Percentiles rank a stretch among this genome's conserved stretches.
These are phyloP conservation scores for Mus minutoides DNA, from an alignment of 2,797 vertebrate species.

Conservation along the genomic window DNA sequence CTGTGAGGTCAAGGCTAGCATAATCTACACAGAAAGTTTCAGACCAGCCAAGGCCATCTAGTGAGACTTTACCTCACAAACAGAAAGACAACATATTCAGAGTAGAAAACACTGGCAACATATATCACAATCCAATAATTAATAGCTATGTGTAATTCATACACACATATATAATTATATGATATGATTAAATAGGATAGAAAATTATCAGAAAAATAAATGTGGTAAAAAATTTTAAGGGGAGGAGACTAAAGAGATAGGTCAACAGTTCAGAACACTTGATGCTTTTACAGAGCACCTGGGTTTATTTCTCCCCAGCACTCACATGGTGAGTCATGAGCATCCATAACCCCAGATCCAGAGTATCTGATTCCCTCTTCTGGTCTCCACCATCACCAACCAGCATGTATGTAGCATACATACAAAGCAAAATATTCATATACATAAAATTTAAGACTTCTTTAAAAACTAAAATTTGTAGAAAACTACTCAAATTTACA, in stretches of 20 bases:
- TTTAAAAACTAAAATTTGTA: background rate
- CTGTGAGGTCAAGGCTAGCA: background rate
- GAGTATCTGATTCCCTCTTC: background rate
- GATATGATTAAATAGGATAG: background rate
- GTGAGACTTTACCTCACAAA: background rate
- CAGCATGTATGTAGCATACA: background rate
- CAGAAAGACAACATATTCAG: background rate
- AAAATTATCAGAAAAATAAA: background rate
- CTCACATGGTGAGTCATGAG: background rate
- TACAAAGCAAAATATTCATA: background rate
- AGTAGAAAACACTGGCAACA: background rate
- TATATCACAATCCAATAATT: background rate
- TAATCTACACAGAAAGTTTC: background rate
- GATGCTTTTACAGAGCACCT: background rate
- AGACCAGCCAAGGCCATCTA: background rate
- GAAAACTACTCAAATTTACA: background rate
- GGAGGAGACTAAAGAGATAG: background rate
- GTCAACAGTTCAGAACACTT: background rate
- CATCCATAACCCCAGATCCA: background rate
- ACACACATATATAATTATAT: background rate
- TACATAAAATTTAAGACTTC: background rate
- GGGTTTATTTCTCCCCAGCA: background rate
- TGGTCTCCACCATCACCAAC: background rate
- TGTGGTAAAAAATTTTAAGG: background rate
- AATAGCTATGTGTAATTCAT: background rate